Evolutionary conservation across 1,140 invertebrate genomes (phyloP).

Genomic region (Helicoverpa armigera): DNA sequence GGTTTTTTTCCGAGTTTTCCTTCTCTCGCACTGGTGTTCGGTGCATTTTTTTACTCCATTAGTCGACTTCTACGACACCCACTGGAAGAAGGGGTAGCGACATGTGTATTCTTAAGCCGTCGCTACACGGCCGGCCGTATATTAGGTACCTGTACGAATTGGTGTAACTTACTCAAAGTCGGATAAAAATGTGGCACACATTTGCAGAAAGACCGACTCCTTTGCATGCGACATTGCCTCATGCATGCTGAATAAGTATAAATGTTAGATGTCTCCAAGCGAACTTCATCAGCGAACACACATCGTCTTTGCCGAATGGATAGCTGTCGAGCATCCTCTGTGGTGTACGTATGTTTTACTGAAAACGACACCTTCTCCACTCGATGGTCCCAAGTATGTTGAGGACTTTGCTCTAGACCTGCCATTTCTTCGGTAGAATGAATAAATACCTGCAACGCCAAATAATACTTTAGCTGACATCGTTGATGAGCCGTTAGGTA

Average conservation of each 20-base stretch:
- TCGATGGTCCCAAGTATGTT: slow-evolving; percentile 89
- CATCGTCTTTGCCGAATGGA: slow-evolving; percentile 89
- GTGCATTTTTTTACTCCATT: too few relatives aligned
- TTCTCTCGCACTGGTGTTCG: too few relatives aligned
- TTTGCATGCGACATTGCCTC: slow-evolving; percentile 89
- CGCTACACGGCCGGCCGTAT: too few relatives aligned
- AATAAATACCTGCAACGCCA: slow-evolving; percentile 87
- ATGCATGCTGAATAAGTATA: slow-evolving; percentile 91
- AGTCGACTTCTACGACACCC: too few relatives aligned
- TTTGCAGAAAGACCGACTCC: slow-evolving; percentile 87
- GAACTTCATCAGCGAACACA: slow-evolving; percentile 89
- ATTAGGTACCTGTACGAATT: neutral
- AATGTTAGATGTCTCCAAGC: slow-evolving; percentile 86
- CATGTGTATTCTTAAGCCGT: too few relatives aligned
- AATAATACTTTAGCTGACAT: neutral
- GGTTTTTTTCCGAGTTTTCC: too few relatives aligned
- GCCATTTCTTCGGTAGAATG: slow-evolving; percentile 90
- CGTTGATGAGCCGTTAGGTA: too few relatives aligned
- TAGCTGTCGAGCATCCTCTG: slow-evolving; percentile 89
- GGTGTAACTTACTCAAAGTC: slow-evolving; percentile 74
- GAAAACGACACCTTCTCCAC: slow-evolving; percentile 89
- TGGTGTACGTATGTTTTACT: slow-evolving; percentile 91
- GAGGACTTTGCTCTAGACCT: slow-evolving; percentile 88
- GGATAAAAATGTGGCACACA: slow-evolving; percentile 91
- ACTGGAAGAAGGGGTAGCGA: too few relatives aligned